Evolutionary conservation across 2,797 vertebrate species (phyloP).

Genomic region (Argyrosomus regius): DNA sequence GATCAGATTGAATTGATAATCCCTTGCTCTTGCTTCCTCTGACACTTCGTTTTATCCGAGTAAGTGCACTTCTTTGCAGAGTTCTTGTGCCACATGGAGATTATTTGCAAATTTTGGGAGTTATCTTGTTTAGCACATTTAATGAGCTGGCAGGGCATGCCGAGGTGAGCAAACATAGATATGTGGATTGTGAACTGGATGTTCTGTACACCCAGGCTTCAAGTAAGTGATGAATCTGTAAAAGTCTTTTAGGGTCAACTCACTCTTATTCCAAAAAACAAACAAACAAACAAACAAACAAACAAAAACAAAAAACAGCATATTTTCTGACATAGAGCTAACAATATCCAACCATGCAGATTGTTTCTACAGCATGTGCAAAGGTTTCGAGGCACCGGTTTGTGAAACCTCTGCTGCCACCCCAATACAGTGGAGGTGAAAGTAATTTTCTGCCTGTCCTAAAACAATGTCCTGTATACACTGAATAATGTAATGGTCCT

Average conservation of each 20-base stretch:
- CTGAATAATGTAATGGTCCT: not conserved
- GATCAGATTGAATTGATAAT: constrained; percentile 72
- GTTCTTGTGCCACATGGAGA: constrained; percentile 54
- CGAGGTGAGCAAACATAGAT: constrained; percentile 52
- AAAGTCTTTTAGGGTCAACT: constrained; percentile 8
- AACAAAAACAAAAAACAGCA: too few relatives aligned
- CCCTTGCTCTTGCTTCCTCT: constrained; percentile 46
- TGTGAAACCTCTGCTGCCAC: constrained; percentile 15
- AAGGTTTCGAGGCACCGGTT: not conserved
- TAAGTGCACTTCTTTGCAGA: constrained; percentile 35
- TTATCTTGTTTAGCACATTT: constrained; percentile 71
- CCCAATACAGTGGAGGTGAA: constrained; percentile 2
- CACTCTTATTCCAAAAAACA: constrained; percentile 2
- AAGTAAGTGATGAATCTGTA: constrained; percentile 30
- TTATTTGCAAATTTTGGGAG: constrained; percentile 59
- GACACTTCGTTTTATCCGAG: constrained; percentile 58
- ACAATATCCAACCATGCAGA: constrained; percentile 1
- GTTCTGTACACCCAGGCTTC: constrained; percentile 1
- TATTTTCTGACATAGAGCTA: not conserved
- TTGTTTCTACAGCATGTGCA: constrained; percentile 1
- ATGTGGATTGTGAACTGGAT: constrained; percentile 19
- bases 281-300: too few relatives aligned
- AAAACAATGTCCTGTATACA: not conserved
- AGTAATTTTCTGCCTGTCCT: not conserved
- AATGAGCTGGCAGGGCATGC: constrained; percentile 46